Evolutionary conservation across 1,140 invertebrate genomes (phyloP).

Genomic region (Drosophila tani): DNA sequence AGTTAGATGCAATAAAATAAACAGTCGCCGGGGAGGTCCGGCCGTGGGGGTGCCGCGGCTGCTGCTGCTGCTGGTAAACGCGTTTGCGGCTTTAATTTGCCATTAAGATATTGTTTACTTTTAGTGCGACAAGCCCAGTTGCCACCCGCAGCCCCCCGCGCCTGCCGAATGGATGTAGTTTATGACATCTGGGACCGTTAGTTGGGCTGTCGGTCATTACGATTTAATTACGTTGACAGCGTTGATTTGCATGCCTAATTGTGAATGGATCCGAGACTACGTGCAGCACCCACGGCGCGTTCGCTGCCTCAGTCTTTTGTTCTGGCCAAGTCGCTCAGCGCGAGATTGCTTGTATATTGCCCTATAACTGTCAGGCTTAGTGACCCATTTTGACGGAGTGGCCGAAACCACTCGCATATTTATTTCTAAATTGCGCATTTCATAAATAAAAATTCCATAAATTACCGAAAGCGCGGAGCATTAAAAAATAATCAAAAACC

Average conservation of each 20-base stretch:
- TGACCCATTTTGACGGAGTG: slow-evolving; percentile 67
- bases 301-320: slow-evolving; percentile 70
- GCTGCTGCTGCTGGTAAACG: slow-evolving; percentile 41
- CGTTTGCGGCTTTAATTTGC: slow-evolving; percentile 78
- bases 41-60: not conserved
- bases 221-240: slow-evolving; percentile 80
- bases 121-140: slow-evolving; percentile 40
- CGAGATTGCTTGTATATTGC: slow-evolving; percentile 57
- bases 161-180: slow-evolving; percentile 32
- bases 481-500: slow-evolving; percentile 49
- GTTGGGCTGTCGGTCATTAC: slow-evolving; percentile 65
- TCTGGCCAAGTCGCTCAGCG: slow-evolving; percentile 28
- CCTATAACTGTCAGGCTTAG: slow-evolving; percentile 76
- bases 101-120: slow-evolving; percentile 77
- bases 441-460: slow-evolving; percentile 75
- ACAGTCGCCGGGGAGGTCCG: slow-evolving; percentile 22
- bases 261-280: slow-evolving; percentile 23
- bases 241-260: slow-evolving; percentile 81
- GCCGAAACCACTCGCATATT: slow-evolving; percentile 43
- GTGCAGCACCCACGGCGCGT: slow-evolving; percentile 46
- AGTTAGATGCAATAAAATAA: slow-evolving; percentile 45
- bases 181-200: slow-evolving; percentile 70
- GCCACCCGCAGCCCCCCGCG: not conserved
- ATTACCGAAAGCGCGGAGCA: slow-evolving; percentile 40
- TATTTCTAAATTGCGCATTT: slow-evolving; percentile 68